Conservation (phyloP, 2,888 invertebrate species). For the Chrysolina americana region DNA sequence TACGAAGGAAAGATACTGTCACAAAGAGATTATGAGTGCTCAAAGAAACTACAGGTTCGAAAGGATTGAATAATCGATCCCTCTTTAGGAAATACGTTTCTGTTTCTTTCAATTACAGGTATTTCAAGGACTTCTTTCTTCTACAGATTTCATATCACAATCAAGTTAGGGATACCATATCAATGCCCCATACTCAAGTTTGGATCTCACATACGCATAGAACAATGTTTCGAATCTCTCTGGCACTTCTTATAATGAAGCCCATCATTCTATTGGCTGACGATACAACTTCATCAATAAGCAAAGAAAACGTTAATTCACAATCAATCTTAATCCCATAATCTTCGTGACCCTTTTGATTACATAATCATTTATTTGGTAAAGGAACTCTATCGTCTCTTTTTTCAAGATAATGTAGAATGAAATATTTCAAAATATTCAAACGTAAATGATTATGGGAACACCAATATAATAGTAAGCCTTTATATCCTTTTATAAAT, state of each 20-base stretch:
- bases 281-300: constrained; percentile 23
- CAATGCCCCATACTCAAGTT: too few species aligned
- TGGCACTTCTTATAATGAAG: constrained; percentile 25
- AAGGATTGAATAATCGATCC: constrained; percentile 10
- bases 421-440: constrained; percentile 23
- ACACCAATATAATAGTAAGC: constrained; percentile 23
- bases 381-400: constrained; percentile 14
- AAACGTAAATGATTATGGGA: constrained; percentile 27
- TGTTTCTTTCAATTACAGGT: constrained; percentile 12
- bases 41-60: constrained; percentile 13
- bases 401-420: constrained; percentile 18
- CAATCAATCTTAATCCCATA: constrained; percentile 20
- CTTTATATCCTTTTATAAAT: constrained; percentile 19
- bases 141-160: neutral
- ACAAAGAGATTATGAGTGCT: constrained; percentile 11
- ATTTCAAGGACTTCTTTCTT: constrained; percentile 17
- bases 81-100: constrained; percentile 16
- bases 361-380: constrained; percentile 1
- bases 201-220: constrained; percentile 24
- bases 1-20: constrained; percentile 2
- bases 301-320: constrained; percentile 14
- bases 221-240: constrained; percentile 17
- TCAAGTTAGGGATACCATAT: constrained; percentile 4
- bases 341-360: constrained; percentile 12
- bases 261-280: constrained; percentile 22